Percentiles rank a stretch among this genome's conserved stretches.
phyloP scores from a whole-genome alignment of 2,113 vertebrate species.

The Argyrosomus japonicus region DNA sequence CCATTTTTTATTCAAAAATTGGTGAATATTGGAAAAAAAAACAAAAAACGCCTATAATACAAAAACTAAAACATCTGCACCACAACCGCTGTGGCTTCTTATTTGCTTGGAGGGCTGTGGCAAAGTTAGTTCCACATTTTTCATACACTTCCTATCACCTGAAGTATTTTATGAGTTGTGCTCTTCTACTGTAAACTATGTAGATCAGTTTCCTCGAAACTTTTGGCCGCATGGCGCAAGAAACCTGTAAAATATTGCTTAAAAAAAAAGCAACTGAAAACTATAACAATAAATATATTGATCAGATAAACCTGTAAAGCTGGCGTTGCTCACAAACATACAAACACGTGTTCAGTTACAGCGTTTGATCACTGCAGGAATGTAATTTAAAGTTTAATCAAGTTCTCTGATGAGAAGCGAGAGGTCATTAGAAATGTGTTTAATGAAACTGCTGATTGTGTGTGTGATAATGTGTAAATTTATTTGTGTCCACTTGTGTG shows the following conservation, averaged over 20 bases:
- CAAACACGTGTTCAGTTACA: background rate
- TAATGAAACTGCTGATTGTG: slow-evolving; percentile 53
- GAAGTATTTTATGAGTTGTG: background rate
- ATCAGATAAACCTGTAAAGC: no score
- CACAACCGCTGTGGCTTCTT: no score
- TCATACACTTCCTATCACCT: background rate
- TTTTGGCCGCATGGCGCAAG: background rate
- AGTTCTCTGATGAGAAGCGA: slow-evolving; percentile 53
- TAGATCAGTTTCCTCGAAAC: background rate
- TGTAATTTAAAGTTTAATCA: slow-evolving; percentile 69
- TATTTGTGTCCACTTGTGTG: slow-evolving; percentile 32
- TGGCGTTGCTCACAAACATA: background rate
- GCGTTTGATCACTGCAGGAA: slow-evolving; percentile 12
- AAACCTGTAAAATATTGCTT: no score
- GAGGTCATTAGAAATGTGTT: slow-evolving; percentile 55
- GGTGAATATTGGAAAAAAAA: no score
- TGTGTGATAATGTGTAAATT: slow-evolving; percentile 43
- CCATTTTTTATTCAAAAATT: no score
- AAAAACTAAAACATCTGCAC: no score
- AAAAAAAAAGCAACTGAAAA: no score
- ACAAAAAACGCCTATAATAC: no score
- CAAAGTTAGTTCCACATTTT: background rate
- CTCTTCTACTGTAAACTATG: background rate
- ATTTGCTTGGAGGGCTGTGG: no score
- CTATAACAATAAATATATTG: no score